A percentile compares a stretch with the other conserved stretches of the same genome.
These are phyloP conservation scores for Typhlomys cinereus DNA, from an alignment of 2,113 vertebrate genomes.

Conservation along the genomic window DNA sequence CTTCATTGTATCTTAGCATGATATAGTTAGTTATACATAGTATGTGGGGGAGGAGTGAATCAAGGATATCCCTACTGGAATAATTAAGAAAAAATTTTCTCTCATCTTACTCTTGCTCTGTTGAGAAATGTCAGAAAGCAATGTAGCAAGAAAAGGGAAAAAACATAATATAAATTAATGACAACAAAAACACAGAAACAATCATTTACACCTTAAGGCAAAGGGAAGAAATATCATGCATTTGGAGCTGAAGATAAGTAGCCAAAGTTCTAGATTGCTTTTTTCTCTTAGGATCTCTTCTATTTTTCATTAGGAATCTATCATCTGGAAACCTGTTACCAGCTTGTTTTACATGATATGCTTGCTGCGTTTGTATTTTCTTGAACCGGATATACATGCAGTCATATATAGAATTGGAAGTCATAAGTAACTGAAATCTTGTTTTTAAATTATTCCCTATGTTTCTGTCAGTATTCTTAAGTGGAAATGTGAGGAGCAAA, in stretches of 20 bases:
- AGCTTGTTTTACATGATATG: neutral
- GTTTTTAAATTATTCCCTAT: slow-evolving; percentile 21
- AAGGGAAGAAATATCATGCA: neutral
- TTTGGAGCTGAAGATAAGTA: neutral
- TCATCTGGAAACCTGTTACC: neutral
- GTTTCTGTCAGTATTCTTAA: slow-evolving; percentile 45
- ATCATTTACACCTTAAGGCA: neutral
- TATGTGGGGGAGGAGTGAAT: neutral
- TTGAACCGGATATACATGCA: neutral
- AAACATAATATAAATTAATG: neutral
- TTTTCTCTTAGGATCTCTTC: neutral
- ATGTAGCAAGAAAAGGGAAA: neutral
- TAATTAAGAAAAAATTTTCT: neutral
- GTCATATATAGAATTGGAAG: no score
- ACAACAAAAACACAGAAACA: neutral
- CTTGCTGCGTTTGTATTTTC: neutral
- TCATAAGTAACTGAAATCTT: neutral
- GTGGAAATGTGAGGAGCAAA: neutral
- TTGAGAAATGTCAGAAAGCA: neutral
- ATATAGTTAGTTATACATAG: neutral
- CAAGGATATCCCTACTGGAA: neutral
- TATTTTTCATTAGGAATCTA: neutral
- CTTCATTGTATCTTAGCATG: neutral
- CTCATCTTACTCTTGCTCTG: neutral
- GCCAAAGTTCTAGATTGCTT: neutral